These are phyloP conservation scores for Plebejus argus DNA, from an alignment of 2,888 invertebrate genomes.

Conservation along the genomic window DNA sequence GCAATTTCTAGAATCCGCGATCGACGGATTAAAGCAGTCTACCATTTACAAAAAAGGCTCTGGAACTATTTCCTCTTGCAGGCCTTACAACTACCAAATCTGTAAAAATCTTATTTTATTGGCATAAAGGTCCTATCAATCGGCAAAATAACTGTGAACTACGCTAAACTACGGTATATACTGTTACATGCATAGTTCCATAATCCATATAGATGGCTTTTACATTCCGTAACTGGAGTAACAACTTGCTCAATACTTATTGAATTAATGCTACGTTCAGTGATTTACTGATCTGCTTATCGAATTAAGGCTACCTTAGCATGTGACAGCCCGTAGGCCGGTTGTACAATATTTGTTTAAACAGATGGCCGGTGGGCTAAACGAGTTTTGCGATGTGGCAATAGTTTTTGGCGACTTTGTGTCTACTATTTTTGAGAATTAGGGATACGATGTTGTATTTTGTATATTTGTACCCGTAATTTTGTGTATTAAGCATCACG, in stretches of 20 bases:
- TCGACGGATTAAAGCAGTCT: too few species aligned
- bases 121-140: too few species aligned
- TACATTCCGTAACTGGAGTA: constrained; percentile 8
- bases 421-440: background rate
- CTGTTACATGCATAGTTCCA: background rate
- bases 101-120: too few species aligned
- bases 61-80: too few species aligned
- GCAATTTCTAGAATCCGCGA: too few species aligned
- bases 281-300: constrained; percentile 14
- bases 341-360: background rate
- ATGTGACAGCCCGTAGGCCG: constrained; percentile 14
- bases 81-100: too few species aligned
- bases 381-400: background rate
- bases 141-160: too few species aligned
- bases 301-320: constrained; percentile 16
- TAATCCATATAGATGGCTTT: constrained; percentile 13
- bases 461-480: too few species aligned
- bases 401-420: background rate
- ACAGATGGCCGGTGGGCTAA: constrained; percentile 7
- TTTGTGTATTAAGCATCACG: too few species aligned
- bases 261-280: constrained; percentile 13
- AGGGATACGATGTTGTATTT: background rate
- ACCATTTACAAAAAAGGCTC: too few species aligned
- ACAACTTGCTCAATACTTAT: constrained; percentile 4
- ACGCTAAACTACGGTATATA: background rate